Evolutionary conservation across 92 coral and sea anemone genomes (phyloP).

Genomic region (Montipora capitata): DNA sequence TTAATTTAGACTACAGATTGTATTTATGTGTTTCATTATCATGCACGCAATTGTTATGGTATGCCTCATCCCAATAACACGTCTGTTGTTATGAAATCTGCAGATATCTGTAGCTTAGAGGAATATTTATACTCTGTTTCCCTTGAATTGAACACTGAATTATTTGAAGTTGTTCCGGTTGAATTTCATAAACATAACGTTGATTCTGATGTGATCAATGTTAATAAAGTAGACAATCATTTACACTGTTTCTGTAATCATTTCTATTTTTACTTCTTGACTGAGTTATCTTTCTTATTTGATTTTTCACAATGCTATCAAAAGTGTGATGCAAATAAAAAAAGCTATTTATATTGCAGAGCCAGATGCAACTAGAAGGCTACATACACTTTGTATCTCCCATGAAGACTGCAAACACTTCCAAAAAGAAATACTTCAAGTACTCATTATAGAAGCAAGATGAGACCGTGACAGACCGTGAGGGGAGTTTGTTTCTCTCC

Average conservation of each 20-base stretch:
- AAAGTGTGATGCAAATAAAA: too few species aligned
- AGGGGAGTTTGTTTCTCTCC: constrained; percentile 44
- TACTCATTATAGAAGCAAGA: constrained; percentile 33
- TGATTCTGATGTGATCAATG: neutral
- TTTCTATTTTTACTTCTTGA: too few species aligned
- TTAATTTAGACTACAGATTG: neutral
- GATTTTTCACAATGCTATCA: too few species aligned
- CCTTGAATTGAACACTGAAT: neutral
- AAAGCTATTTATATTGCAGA: too few species aligned
- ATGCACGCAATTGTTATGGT: too few species aligned
- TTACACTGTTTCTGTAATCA: too few species aligned
- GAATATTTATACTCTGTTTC: neutral
- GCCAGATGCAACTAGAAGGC: neutral
- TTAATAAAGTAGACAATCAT: too few species aligned
- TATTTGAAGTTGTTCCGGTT: neutral
- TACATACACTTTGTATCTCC: constrained; percentile 35
- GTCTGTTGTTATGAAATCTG: too few species aligned
- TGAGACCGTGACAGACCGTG: constrained; percentile 16
- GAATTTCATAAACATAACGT: neutral
- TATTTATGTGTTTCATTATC: neutral
- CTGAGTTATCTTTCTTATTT: too few species aligned
- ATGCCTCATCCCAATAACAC: too few species aligned
- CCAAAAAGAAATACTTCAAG: constrained; percentile 35
- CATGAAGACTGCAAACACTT: constrained; percentile 27
- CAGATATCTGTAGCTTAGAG: neutral